Percentiles rank a stretch among this genome's conserved stretches.
Conservation (phyloP, 37 sponge, comb jelly and placozoan genomes). For the Halichondria panicea region DNA sequence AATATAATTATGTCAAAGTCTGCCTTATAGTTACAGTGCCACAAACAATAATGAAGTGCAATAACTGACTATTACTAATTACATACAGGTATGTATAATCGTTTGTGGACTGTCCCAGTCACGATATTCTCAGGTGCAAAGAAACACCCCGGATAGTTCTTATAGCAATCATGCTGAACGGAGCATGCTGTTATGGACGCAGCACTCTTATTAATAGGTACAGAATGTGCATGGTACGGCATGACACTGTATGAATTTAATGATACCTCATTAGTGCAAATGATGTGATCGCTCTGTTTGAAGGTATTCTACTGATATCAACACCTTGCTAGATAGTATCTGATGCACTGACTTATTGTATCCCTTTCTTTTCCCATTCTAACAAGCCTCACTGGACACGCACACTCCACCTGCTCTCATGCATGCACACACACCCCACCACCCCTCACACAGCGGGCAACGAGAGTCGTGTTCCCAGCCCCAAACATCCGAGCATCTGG, state of each 20-base stretch:
- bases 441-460: constrained; percentile 83
- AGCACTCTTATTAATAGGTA: constrained; percentile 92
- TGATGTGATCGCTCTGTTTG: too few relatives aligned
- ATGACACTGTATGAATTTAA: too few relatives aligned
- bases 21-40: too few relatives aligned
- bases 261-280: neutral
- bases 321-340: neutral
- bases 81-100: constrained; percentile 84
- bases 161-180: constrained; percentile 99
- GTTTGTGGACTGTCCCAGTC: constrained; percentile 99
- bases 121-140: constrained; percentile 99
- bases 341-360: too few relatives aligned
- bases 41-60: too few relatives aligned
- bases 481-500: constrained; percentile 97
- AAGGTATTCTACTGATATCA: too few relatives aligned
- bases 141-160: too few relatives aligned
- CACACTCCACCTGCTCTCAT: neutral
- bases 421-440: constrained; percentile 10
- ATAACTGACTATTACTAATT: too few relatives aligned
- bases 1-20: neutral
- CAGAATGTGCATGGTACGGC: too few relatives aligned
- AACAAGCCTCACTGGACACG: neutral
- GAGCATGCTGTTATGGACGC: constrained; percentile 99
- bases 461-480: constrained; percentile 99
- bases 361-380: too few relatives aligned